Conservation (phyloP, 2,888 invertebrate genomes). For the Phymatocera aterrima region DNA sequence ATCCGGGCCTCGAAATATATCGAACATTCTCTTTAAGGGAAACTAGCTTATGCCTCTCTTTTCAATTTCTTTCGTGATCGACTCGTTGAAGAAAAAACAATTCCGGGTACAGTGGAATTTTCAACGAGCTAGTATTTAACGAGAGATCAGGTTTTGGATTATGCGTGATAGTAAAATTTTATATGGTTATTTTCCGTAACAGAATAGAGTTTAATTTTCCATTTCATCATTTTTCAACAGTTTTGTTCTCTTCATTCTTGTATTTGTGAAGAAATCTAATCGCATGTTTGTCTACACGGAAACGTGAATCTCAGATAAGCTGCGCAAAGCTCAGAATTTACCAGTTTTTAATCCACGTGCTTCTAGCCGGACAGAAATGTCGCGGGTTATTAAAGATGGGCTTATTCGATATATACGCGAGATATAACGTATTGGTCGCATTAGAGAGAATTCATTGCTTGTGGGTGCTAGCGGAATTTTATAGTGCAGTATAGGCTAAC, state of each 20-base stretch:
- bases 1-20: neutral
- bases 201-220: no score
- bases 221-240: no score
- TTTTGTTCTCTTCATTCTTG: no score
- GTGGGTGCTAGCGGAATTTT: constrained; percentile 1
- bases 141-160: no score
- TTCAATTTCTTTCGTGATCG: neutral
- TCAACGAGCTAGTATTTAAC: neutral
- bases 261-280: neutral
- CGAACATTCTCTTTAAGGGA: constrained; percentile 26
- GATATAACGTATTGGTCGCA: constrained; percentile 24
- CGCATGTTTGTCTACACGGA: neutral
- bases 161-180: no score
- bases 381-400: constrained; percentile 23
- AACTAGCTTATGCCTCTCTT: neutral
- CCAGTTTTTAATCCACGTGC: constrained; percentile 30
- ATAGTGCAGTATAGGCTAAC: neutral
- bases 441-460: constrained; percentile 32
- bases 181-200: no score
- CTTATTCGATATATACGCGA: constrained; percentile 24
- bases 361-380: constrained; percentile 10
- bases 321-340: constrained; percentile 17
- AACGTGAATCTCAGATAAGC: neutral
- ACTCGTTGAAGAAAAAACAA: neutral
- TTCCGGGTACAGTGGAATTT: neutral